These are phyloP conservation scores for Trachelus troglodyta DNA, from an alignment of 2,888 invertebrate species.

Conservation along the genomic window DNA sequence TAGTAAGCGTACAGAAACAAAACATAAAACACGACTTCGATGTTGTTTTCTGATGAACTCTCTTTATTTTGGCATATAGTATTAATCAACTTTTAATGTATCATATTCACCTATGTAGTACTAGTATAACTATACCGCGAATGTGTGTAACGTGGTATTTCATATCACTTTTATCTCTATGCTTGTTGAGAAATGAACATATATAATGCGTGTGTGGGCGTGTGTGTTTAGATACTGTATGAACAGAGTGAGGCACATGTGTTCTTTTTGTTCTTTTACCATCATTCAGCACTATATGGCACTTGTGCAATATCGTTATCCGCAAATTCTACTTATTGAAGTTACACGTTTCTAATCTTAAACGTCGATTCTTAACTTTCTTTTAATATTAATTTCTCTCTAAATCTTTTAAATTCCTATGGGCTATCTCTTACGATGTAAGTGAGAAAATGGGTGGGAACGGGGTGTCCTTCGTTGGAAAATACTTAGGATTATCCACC, in stretches of 20 bases:
- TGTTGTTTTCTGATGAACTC: conserved; percentile 39
- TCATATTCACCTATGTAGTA: not conserved
- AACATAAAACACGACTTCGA: conserved; percentile 39
- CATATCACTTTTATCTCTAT: not conserved
- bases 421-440: not conserved
- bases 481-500: not conserved
- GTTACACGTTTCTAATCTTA: not conserved
- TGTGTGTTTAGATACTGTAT: conserved; percentile 22
- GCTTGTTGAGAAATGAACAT: not conserved
- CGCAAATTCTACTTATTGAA: not conserved
- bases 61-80: conserved; percentile 52
- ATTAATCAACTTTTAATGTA: conserved; percentile 1
- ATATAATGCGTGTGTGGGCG: conserved; percentile 17
- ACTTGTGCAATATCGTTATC: not conserved
- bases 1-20: conserved; percentile 34
- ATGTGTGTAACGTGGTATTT: not conserved
- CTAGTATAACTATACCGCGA: not conserved
- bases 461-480: not conserved
- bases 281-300: not conserved
- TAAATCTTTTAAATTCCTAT: not conserved
- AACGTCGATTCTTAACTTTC: not conserved
- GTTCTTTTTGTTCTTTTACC: not conserved
- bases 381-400: not conserved
- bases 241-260: conserved; percentile 18
- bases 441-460: no score